Evolutionary conservation across 2,113 vertebrate species (phyloP).

Genomic region (Grus americana): DNA sequence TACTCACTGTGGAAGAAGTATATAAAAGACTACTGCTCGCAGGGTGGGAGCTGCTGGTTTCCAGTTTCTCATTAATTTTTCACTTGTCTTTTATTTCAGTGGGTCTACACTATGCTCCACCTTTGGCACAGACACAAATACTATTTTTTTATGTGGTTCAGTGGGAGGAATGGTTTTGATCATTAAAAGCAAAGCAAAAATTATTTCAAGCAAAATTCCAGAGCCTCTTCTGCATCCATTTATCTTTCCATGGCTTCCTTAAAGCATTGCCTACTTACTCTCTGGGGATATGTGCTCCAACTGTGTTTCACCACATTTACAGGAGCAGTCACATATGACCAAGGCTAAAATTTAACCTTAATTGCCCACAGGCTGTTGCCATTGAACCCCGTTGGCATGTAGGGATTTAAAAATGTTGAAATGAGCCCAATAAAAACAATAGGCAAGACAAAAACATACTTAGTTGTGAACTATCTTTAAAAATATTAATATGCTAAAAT

Average conservation of each 20-base stretch:
- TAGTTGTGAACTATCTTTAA: neutral
- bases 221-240: constrained; percentile 45
- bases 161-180: constrained; percentile 66
- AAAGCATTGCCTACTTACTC: constrained; percentile 56
- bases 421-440: neutral
- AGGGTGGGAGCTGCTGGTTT: constrained; percentile 45
- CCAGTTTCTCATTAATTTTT: constrained; percentile 61
- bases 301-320: constrained; percentile 57
- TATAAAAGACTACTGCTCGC: constrained; percentile 56
- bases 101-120: constrained; percentile 34
- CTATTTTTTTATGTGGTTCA: constrained; percentile 58
- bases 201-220: constrained; percentile 63
- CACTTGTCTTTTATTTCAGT: constrained; percentile 44
- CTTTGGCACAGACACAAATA: constrained; percentile 52
- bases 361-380: constrained; percentile 22
- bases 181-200: constrained; percentile 62
- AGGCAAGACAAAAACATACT: neutral
- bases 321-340: constrained; percentile 55
- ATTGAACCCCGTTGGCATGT: neutral
- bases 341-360: constrained; percentile 40
- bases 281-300: constrained; percentile 47
- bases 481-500: neutral
- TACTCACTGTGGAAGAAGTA: constrained; percentile 28
- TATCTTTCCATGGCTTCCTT: constrained; percentile 56
- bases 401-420: neutral